phyloP scores from a whole-genome alignment of 2,797 vertebrate species.

The Brachyrhaphis roseni region DNA sequence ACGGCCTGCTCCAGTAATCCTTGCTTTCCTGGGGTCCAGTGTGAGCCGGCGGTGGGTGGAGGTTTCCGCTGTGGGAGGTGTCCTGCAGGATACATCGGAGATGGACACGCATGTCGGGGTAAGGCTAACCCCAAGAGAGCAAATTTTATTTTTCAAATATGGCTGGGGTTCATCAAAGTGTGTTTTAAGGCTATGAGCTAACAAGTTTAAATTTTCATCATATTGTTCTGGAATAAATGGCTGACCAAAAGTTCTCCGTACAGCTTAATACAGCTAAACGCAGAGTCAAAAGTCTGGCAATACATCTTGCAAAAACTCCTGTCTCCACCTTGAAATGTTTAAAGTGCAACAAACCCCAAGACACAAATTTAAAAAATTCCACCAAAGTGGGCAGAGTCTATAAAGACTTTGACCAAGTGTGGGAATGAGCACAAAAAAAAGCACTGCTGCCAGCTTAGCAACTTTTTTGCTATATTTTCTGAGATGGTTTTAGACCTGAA shows the following conservation, averaged over 20 bases:
- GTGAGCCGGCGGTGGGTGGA: slow-evolving; percentile 37
- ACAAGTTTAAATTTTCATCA: background rate
- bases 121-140: slow-evolving; percentile 4
- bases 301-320: background rate
- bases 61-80: slow-evolving; percentile 78
- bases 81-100: slow-evolving; percentile 78
- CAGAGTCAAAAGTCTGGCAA: no score
- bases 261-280: no score
- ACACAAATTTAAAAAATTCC: no score
- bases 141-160: background rate
- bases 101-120: slow-evolving; percentile 83
- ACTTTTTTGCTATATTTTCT: no score
- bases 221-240: background rate
- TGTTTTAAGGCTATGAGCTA: background rate
- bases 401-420: no score
- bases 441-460: no score
- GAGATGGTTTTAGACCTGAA: no score
- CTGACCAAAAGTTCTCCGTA: background rate
- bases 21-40: slow-evolving; percentile 78
- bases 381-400: no score
- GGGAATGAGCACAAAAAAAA: no score
- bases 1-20: slow-evolving; percentile 51
- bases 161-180: background rate
- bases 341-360: no score
- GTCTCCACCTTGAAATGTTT: background rate